Base-by-base conservation (phyloP, 2,888 invertebrate species). In the Polymixis lichenea region DNA sequence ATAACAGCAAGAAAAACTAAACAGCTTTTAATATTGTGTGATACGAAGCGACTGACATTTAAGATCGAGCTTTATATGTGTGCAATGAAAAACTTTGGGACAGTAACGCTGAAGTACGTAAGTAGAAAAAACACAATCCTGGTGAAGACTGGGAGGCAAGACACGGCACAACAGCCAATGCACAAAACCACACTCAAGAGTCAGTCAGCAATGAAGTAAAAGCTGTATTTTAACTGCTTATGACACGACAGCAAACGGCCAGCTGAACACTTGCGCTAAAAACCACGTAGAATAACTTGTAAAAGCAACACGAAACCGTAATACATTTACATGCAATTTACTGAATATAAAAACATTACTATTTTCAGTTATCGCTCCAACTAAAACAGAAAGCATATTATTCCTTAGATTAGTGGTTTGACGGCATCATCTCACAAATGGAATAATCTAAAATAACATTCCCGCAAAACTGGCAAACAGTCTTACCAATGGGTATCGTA, bases 61-160 rank as follows among this genome's bases (percentile, higher is more conserved):
- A 72, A 60, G 51, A 68, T 77, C 67, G 68, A 82, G 93, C 93
- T 93, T 93, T 93, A 68, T 76, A 88, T 93, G 92, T 93, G 80
- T 78, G 51, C 25, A 78, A 87, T 73, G 56, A 84, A 85, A 87
- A 84, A 76, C 80, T 75, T 82, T 90, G 94, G 94, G 94, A 93
- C 94, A 94, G 94, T 94, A 93, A 94, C 93, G 80, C 80, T 85
- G 72, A 76, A 66, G 62, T 77, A 83, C 49, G 11, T 60, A 60
- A 22, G 32, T 6, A 22, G 13, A 65, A 22, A 56, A 56, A 56
- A 61, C 9, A 58, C 60, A 64, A 68, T 78, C 75, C 83, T 81
- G 58, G 66, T 79, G 78, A 66, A 80, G 38, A 61, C 75, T 72
- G 65, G 75, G 68, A 80, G 65, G 46, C 43, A 82, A 72, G 64